Conservation (phyloP, 2,888 invertebrate species). For the Polia nebulosa region DNA sequence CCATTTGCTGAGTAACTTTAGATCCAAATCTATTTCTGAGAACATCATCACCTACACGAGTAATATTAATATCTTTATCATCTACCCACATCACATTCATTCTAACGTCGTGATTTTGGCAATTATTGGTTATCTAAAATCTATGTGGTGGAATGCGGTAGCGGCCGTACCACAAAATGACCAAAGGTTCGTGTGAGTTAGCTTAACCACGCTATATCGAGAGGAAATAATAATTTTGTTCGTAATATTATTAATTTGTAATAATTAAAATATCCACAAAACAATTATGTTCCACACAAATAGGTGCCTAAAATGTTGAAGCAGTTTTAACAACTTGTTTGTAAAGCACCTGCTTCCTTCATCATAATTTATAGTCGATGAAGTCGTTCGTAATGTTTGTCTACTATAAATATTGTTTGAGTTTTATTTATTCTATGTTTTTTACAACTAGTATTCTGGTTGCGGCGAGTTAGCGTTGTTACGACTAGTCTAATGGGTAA, state of each 20-base stretch:
- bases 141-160: conserved; percentile 25
- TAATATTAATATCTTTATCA: conserved; percentile 7
- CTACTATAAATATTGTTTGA: conserved; percentile 56
- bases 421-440: conserved; percentile 52
- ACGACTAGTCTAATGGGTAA: conserved; percentile 29
- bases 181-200: conserved; percentile 19
- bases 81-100: background rate
- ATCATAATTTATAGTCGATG: conserved; percentile 51
- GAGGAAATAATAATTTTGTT: conserved; percentile 40
- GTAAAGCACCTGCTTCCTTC: conserved; percentile 62
- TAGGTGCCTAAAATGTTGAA: conserved; percentile 53
- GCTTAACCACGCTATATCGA: conserved; percentile 2
- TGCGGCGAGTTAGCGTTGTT: conserved; percentile 22
- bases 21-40: conserved; percentile 30
- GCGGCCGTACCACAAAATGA: background rate
- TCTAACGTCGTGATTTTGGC: background rate
- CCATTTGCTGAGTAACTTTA: conserved; percentile 9
- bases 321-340: conserved; percentile 56
- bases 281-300: conserved; percentile 51
- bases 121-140: conserved; percentile 10
- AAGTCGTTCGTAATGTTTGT: conserved; percentile 57
- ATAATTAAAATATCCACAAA: conserved; percentile 58
- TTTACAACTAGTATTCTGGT: conserved; percentile 43
- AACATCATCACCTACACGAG: conserved; percentile 35
- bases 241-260: conserved; percentile 49